These are phyloP conservation scores for Dipodomys ordii DNA, from an alignment of 2,113 vertebrate genomes.

Conservation along the genomic window DNA sequence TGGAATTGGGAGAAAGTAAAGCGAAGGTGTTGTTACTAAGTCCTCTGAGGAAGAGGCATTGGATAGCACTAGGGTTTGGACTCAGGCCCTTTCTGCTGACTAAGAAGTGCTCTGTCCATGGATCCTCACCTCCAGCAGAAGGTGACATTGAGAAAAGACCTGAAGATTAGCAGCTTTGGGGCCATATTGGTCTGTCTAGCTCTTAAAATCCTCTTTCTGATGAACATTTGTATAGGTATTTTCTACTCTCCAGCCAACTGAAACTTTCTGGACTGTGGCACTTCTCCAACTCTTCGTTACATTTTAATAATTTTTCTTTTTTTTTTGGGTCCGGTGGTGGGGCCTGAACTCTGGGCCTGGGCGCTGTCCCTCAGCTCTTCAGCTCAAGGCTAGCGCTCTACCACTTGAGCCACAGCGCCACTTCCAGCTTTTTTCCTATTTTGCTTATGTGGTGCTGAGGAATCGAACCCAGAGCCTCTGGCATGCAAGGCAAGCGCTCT, in stretches of 20 bases:
- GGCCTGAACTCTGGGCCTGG: too few species aligned
- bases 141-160: not conserved
- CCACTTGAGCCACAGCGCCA: too few species aligned
- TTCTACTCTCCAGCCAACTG: not conserved
- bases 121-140: not conserved
- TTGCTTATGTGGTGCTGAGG: too few species aligned
- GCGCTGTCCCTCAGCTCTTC: too few species aligned
- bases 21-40: not conserved
- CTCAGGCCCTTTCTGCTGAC: too few species aligned
- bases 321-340: too few species aligned
- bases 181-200: not conserved
- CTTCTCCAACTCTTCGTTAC: not conserved
- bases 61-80: too few species aligned
- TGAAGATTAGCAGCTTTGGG: not conserved
- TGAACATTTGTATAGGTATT: not conserved
- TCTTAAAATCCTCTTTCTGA: not conserved
- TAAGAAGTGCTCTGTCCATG: too few species aligned
- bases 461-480: too few species aligned
- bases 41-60: not conserved
- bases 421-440: too few species aligned
- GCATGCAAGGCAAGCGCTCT: too few species aligned
- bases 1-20: not conserved
- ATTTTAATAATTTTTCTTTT: not conserved
- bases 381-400: too few species aligned
- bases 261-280: not conserved